Conservation (phyloP, 92 coral and sea anemone species). For the Palythoa caribaeorum region DNA sequence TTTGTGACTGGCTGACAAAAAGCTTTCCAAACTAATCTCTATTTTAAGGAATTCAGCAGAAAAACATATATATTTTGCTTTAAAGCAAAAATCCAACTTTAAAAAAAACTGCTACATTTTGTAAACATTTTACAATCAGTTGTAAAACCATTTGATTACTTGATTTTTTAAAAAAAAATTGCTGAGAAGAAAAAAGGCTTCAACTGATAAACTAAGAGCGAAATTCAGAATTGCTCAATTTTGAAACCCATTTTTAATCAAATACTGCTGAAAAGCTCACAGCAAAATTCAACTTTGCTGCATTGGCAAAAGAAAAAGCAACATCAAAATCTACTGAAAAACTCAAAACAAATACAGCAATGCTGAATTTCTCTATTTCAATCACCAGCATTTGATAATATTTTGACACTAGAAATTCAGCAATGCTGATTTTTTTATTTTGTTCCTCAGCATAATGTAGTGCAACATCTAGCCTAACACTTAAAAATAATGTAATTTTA, state of each 20-base stretch:
- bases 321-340: background rate
- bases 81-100: constrained; percentile 21
- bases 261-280: background rate
- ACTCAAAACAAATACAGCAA: constrained; percentile 4
- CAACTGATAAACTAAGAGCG: too few species aligned
- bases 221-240: background rate
- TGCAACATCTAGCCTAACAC: too few species aligned
- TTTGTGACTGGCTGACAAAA: background rate
- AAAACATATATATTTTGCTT: constrained; percentile 3
- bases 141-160: constrained; percentile 18
- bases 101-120: background rate
- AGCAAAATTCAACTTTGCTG: background rate
- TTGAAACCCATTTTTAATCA: too few species aligned
- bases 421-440: constrained; percentile 1
- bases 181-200: background rate
- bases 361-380: background rate
- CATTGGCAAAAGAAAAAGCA: background rate
- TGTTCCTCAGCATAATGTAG: background rate
- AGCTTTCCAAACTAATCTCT: constrained; percentile 17
- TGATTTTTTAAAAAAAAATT: background rate
- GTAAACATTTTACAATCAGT: constrained; percentile 18
- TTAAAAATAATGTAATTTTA: too few species aligned
- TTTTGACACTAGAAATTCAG: constrained; percentile 7
- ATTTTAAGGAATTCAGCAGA: constrained; percentile 16
- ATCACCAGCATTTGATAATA: background rate